Conservation (phyloP, 2,888 invertebrate genomes). For the Rhodophaea formosa region DNA sequence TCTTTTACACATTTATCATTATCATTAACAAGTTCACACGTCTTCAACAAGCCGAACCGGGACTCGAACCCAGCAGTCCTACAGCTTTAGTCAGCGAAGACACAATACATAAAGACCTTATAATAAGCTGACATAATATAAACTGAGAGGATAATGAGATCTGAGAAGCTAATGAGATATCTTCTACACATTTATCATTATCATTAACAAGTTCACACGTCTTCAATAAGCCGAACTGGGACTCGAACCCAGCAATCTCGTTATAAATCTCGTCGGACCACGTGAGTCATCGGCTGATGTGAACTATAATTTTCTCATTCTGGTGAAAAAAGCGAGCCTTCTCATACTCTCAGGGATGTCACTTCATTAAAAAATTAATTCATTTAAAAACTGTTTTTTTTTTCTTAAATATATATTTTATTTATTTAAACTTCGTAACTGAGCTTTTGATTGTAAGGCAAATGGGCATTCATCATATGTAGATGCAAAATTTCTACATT, state of each 20-base stretch:
- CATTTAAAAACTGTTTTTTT: too few species aligned
- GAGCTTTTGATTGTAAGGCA: too few species aligned
- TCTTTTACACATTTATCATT: not conserved
- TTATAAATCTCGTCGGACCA: constrained; percentile 12
- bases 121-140: too few species aligned
- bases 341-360: constrained; percentile 4
- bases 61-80: too few species aligned
- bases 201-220: constrained; percentile 10
- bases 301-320: constrained; percentile 19
- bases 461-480: too few species aligned
- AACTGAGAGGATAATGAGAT: too few species aligned
- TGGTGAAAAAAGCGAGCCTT: constrained; percentile 12
- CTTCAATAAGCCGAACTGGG: constrained; percentile 1
- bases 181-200: not conserved
- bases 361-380: not conserved
- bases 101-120: too few species aligned
- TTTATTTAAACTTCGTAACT: too few species aligned
- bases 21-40: constrained; percentile 9
- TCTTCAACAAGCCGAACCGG: too few species aligned
- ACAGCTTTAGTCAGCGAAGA: too few species aligned
- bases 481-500: not conserved
- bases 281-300: constrained; percentile 15
- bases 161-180: not conserved
- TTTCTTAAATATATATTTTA: too few species aligned
- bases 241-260: constrained; percentile 6